phyloP scores from a whole-genome alignment of 1,140 invertebrate genomes.

The Aradophagus sp. region DNA sequence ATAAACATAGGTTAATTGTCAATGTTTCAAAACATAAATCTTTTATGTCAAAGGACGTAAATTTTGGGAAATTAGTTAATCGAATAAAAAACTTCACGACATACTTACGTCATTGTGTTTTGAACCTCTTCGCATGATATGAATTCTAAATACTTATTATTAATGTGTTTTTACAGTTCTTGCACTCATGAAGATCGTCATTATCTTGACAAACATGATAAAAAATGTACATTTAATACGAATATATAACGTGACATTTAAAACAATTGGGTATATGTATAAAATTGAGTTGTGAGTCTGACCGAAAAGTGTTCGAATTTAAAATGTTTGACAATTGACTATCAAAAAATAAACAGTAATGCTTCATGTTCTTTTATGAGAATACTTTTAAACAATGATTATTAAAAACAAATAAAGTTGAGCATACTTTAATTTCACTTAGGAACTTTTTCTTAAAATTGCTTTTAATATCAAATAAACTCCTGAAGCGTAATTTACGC shows the following conservation, averaged over 20 bases:
- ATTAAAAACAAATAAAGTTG: too few relatives aligned
- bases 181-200: constrained; percentile 17
- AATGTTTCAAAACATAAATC: constrained; percentile 4
- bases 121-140: constrained; percentile 65
- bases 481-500: too few relatives aligned
- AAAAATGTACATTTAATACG: constrained; percentile 37
- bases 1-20: too few relatives aligned
- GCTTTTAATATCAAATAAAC: too few relatives aligned
- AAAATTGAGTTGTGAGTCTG: constrained; percentile 34
- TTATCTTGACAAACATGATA: neutral
- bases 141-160: constrained; percentile 29
- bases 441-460: too few relatives aligned
- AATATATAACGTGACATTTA: constrained; percentile 37
- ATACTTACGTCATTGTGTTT: constrained; percentile 63
- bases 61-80: too few relatives aligned
- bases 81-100: too few relatives aligned
- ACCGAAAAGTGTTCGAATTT: constrained; percentile 47
- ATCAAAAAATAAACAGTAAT: constrained; percentile 1
- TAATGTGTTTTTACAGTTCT: constrained; percentile 8
- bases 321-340: constrained; percentile 58
- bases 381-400: too few relatives aligned
- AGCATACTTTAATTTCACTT: too few relatives aligned
- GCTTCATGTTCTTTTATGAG: neutral
- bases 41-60: constrained; percentile 1
- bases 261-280: constrained; percentile 52